Evolutionary conservation across 1,140 invertebrate genomes (phyloP).

Genomic region (Euwallacea fornicatus): DNA sequence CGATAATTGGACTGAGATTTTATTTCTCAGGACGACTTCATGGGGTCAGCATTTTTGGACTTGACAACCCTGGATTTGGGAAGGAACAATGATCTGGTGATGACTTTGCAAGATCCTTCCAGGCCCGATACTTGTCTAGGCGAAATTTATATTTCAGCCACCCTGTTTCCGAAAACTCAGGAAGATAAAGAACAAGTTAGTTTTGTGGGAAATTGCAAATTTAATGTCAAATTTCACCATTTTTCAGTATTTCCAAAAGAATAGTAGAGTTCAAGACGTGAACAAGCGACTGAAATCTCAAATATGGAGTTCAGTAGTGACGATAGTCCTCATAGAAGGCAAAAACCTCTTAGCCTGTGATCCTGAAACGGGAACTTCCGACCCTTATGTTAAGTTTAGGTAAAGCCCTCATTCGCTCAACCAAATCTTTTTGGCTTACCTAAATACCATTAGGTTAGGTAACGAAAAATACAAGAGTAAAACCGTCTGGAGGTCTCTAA

Average conservation of each 20-base stretch:
- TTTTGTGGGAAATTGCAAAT: background rate
- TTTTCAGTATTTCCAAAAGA: constrained; percentile 79
- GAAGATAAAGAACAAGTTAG: constrained; percentile 84
- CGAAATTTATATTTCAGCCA: constrained; percentile 77
- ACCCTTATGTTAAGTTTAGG: constrained; percentile 97
- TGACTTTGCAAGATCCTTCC: constrained; percentile 74
- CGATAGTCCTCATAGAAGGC: constrained; percentile 93
- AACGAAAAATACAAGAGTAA: constrained; percentile 99
- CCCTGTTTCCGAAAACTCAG: constrained; percentile 83
- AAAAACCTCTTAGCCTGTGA: constrained; percentile 88
- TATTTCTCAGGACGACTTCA: constrained; percentile 85
- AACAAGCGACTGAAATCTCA: constrained; percentile 84
- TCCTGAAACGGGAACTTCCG: constrained; percentile 82
- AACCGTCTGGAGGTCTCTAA: constrained; percentile 79
- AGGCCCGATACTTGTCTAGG: constrained; percentile 72
- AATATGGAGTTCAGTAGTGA: constrained; percentile 95
- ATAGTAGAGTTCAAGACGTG: constrained; percentile 72
- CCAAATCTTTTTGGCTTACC: background rate
- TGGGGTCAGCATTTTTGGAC: constrained; percentile 88
- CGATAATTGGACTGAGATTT: background rate
- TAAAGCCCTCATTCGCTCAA: background rate
- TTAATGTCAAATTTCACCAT: background rate
- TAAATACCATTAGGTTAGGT: constrained; percentile 69
- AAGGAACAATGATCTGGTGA: constrained; percentile 74
- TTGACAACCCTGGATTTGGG: constrained; percentile 82